A percentile compares a stretch with the other conserved stretches of the same genome.
Conservation (phyloP, 1,140 invertebrate genomes). For the Heliconius eleuchia region DNA sequence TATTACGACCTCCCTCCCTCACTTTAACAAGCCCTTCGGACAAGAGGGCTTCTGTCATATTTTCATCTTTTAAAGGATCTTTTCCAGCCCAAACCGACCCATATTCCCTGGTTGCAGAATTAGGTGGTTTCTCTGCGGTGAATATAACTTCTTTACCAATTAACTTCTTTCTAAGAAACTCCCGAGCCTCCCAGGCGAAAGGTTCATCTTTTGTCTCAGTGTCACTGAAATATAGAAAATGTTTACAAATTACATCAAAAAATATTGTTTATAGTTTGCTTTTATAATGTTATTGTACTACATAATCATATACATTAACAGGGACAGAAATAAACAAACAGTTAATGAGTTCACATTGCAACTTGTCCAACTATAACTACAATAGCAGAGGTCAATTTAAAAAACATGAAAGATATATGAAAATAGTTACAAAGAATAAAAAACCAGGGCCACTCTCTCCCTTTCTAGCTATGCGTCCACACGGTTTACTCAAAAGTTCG, state of each 20-base stretch:
- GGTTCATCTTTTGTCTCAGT: constrained; percentile 92
- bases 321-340: background rate
- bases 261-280: background rate
- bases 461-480: too few species aligned
- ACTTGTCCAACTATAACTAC: background rate
- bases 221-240: constrained; percentile 70
- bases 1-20: constrained; percentile 85
- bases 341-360: background rate
- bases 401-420: background rate
- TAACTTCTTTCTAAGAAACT: constrained; percentile 95
- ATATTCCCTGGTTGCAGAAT: constrained; percentile 90
- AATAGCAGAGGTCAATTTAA: background rate
- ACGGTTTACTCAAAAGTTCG: background rate
- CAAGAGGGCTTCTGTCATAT: constrained; percentile 93
- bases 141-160: constrained; percentile 95
- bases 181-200: constrained; percentile 97
- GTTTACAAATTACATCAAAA: background rate
- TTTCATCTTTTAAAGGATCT: constrained; percentile 89
- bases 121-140: constrained; percentile 86
- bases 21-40: constrained; percentile 94
- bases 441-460: too few species aligned
- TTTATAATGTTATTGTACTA: background rate
- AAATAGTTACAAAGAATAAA: background rate
- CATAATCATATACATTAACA: background rate
- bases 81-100: constrained; percentile 93